Base-by-base conservation (phyloP, 2,888 invertebrate species). In the Hymenopus coronatus region DNA sequence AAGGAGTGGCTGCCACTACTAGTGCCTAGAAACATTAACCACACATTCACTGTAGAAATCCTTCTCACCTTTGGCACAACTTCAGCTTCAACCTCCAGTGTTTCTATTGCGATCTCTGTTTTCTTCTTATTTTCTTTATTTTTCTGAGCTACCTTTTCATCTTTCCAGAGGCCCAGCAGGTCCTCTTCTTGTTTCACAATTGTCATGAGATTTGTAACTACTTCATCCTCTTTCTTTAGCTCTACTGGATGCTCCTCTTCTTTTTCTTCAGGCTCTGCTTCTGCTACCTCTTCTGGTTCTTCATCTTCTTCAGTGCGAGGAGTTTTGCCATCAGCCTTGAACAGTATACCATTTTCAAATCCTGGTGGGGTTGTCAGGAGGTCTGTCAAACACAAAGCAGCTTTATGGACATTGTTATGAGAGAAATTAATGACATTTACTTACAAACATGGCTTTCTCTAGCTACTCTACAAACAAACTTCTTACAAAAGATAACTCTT, bases 311-410 rank as follows among this genome's bases (percentile, higher is more conserved):
- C 86, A 88, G 90, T 88, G 1, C 89, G 90, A 40, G 91, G 91
- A 85, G 95, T 95, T 88, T 92, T 92, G 6, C 95, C 95, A 92
- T 95, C 95, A 88, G 93, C 93, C 89, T 93, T 94, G 93, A 96
- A 96, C 83, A 94, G 91, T 25, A 95, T 93, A 40, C 95, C 95
- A 90, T 94, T 94, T 90, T 94, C 93, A 91, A 96, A 96, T 0
- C 97, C 97, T 15, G 97, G 97, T 0, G 97, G 96, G 89, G 95
- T 93, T 3, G 94, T 94, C 8, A 96, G 91, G 54, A 96, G 92
- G 90, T 95, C 95, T 96, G 92, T 25, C 93, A 91, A 85, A 70
- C 20, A 20, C 20, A 70, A 20, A 70, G 25, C 15, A 70, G 25
- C 54, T 70, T 70, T 20, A 70, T 70, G 54, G 54, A 40, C 3